phyloP scores from a whole-genome alignment of 1,140 invertebrate genomes.

The Euura saliciscinereae region DNA sequence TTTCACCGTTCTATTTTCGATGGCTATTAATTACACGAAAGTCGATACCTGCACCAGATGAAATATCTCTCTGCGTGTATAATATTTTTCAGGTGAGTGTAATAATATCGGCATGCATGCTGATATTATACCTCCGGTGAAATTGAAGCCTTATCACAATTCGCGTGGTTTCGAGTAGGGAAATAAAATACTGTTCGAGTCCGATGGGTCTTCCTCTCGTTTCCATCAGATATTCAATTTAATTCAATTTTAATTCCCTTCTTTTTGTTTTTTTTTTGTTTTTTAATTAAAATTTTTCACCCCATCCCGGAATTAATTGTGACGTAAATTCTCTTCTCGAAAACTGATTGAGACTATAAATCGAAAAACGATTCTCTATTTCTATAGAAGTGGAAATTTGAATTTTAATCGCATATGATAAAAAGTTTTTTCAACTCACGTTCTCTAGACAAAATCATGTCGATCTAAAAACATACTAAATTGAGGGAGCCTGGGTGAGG shows the following conservation, averaged over 20 bases:
- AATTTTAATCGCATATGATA: too few species aligned
- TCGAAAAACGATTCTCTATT: too few species aligned
- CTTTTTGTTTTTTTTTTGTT: slow-evolving; percentile 6
- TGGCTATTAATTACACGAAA: neutral
- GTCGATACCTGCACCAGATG: neutral
- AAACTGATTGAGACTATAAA: too few species aligned
- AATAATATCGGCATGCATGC: too few species aligned
- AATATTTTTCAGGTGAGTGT: neutral
- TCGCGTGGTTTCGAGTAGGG: neutral
- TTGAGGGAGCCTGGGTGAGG: too few species aligned
- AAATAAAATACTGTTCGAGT: neutral
- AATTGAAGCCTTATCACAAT: neutral
- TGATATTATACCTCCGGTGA: too few species aligned
- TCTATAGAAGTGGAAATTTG: too few species aligned
- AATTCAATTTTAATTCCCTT: neutral
- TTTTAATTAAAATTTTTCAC: neutral
- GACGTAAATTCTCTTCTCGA: neutral
- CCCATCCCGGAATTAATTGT: neutral
- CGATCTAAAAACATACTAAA: too few species aligned
- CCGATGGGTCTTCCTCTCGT: neutral
- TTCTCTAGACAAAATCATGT: too few species aligned
- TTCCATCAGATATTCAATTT: too few species aligned
- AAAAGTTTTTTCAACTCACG: too few species aligned
- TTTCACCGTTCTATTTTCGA: neutral
- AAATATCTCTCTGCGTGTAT: neutral